A percentile compares a stretch with the other conserved stretches of the same genome.
These are phyloP conservation scores for Trachelus tabidus DNA, from an alignment of 2,888 invertebrate species.

Conservation along the genomic window DNA sequence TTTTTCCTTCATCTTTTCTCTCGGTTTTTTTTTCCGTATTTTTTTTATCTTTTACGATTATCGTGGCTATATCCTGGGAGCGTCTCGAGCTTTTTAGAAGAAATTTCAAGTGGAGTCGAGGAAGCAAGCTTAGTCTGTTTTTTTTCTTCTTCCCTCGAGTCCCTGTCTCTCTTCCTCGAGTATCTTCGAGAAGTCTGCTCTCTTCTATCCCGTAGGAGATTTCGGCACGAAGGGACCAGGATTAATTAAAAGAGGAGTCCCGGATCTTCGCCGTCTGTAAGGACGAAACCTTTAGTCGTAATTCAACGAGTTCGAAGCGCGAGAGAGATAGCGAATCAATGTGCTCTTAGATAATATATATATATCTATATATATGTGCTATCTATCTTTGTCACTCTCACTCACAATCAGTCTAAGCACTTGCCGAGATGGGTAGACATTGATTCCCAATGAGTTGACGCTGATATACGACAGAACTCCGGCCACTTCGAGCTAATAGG, in stretches of 20 bases:
- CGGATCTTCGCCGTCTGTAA: slow-evolving; percentile 8
- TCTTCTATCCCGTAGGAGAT: slow-evolving; percentile 28
- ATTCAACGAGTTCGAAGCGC: slow-evolving; percentile 21
- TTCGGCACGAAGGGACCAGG: slow-evolving; percentile 23
- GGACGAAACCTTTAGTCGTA: slow-evolving; percentile 37
- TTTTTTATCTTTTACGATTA: neutral
- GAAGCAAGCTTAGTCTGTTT: neutral
- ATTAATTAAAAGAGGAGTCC: slow-evolving; percentile 43
- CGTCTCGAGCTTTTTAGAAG: neutral
- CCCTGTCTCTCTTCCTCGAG: neutral
- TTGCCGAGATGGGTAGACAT: slow-evolving; percentile 25
- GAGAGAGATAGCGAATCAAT: slow-evolving; percentile 3
- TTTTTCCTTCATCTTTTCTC: neutral
- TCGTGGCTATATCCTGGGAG: too few species aligned
- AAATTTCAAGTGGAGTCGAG: neutral
- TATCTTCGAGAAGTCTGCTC: slow-evolving; percentile 18
- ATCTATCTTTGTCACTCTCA: neutral
- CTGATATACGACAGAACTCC: slow-evolving; percentile 37
- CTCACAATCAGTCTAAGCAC: neutral
- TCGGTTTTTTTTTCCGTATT: neutral
- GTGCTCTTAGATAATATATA: slow-evolving; percentile 12
- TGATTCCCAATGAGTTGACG: slow-evolving; percentile 42
- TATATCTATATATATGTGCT: neutral
- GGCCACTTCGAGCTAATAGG: slow-evolving; percentile 37
- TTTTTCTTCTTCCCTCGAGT: neutral